Base-by-base conservation (phyloP, 2,888 invertebrate species). In the Meteorus colon region DNA sequence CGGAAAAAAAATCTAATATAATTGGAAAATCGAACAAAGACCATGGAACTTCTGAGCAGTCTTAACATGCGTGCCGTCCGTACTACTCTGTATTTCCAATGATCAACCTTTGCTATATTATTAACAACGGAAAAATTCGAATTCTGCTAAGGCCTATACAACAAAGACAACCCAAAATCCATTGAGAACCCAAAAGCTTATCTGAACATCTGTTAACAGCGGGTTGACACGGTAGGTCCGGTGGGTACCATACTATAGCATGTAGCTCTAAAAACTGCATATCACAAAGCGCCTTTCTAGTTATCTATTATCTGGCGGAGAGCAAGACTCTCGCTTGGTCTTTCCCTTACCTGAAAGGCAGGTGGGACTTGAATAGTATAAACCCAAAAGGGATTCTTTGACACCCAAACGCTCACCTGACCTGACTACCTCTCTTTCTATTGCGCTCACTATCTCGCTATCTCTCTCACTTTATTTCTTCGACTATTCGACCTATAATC, bases 141-240 rank as follows among this genome's bases (percentile, higher is more conserved):
- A 81, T 81, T 82, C 68, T 79, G 79, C 78, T 77, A 34, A 34
- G 51, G 55, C 37, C 24, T 45, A 45, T 19, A 29, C 5, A 72
- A 76, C 69, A 71, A 68, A 73, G 73, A 67, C 71, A 31, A 45
- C 69, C 72, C 41, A 81, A 86, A 86, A 87, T 86, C 85, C 84
- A 84, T 87, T 86, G 86, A 85, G 83, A 37, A 16, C 41, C 45
- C 63, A 37, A 55, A 55, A 82, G 86, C 87, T 88, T 88, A 89
- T 88, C 88, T 86, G 86, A 87, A 88, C 88, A 88, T 88, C 88
- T 88, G 88, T 89, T 88, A 88, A 87, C 87, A 88, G 87, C 83
- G 84, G 84, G 78, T 81, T 80, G 81, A 81, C 81, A 80, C 77
- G 81, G 78, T 75, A 75, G 73, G 76, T 78, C 74, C 71, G 67